Evolutionary conservation across 2,888 invertebrate species (phyloP).

Genomic region (Coleophora deauratella): DNA sequence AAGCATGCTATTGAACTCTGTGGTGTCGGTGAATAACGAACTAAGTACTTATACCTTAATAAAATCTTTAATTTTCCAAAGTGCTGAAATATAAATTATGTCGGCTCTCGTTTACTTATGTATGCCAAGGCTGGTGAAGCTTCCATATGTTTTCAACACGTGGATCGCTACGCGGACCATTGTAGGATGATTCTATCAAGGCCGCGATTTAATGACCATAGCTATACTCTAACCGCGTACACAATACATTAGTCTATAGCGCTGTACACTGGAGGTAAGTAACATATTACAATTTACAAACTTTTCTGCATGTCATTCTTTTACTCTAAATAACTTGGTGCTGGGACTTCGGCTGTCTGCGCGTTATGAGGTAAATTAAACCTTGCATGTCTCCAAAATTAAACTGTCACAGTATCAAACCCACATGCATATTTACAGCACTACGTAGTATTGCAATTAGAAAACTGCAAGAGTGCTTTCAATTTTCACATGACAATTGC

Average conservation of each 20-base stretch:
- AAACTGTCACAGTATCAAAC: conserved; percentile 44
- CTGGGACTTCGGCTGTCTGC: conserved; percentile 45
- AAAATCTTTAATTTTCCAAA: not conserved
- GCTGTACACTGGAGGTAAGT: conserved; percentile 56
- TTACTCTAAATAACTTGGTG: conserved; percentile 45
- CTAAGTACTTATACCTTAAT: no score
- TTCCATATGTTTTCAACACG: conserved; percentile 16
- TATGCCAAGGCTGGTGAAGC: conserved; percentile 37
- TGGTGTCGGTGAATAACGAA: not conserved
- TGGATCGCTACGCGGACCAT: conserved; percentile 27
- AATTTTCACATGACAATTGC: conserved; percentile 40
- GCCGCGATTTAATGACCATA: conserved; percentile 45
- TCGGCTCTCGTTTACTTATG: not conserved
- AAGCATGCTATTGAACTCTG: no score
- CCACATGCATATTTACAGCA: conserved; percentile 29
- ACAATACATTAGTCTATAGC: conserved; percentile 48
- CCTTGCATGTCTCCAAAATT: conserved; percentile 68
- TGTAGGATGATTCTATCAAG: conserved; percentile 44
- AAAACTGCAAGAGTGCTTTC: conserved; percentile 35
- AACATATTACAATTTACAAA: conserved; percentile 25
- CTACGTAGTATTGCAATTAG: conserved; percentile 46
- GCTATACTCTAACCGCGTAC: conserved; percentile 41
- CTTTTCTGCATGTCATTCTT: conserved; percentile 40
- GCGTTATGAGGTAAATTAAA: conserved; percentile 42
- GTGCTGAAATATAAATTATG: conserved; percentile 1